Evolutionary conservation across 2,888 invertebrate genomes (phyloP).

Genomic region (Brachyptera putata): DNA sequence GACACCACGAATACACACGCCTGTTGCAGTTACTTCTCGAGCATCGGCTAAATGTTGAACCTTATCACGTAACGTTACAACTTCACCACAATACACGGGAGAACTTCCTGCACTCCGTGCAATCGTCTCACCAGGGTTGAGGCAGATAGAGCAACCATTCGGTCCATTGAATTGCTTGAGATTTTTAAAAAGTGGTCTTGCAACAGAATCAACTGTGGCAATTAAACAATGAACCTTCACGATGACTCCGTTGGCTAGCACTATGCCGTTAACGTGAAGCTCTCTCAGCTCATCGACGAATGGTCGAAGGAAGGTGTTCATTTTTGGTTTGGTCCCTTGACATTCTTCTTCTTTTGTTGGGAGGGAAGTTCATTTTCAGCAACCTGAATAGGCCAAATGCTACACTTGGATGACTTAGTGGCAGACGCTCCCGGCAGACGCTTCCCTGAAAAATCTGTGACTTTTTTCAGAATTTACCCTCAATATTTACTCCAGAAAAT

Average conservation of each 20-base stretch:
- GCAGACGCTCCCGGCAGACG: constrained; percentile 9
- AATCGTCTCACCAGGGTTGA: background rate
- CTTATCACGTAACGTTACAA: background rate
- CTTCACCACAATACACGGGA: constrained; percentile 1
- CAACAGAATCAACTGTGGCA: constrained; percentile 14
- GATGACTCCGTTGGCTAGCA: background rate
- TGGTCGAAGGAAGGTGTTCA: background rate
- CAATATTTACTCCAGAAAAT: too few species aligned
- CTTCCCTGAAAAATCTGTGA: too few species aligned
- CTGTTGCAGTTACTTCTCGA: background rate
- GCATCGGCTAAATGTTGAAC: constrained; percentile 2
- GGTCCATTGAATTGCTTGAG: constrained; percentile 11
- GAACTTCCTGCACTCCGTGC: background rate
- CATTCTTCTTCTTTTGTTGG: background rate
- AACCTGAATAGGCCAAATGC: constrained; percentile 14
- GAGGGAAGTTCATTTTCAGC: constrained; percentile 6
- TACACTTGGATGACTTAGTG: constrained; percentile 9
- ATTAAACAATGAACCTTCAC: constrained; percentile 11
- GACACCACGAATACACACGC: background rate
- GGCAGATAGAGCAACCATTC: constrained; percentile 14
- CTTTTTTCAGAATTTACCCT: too few species aligned
- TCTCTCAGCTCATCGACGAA: constrained; percentile 1
- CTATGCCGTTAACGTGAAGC: background rate
- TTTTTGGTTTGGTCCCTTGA: constrained; percentile 13
- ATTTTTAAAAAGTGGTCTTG: constrained; percentile 12